These are phyloP conservation scores for Petrophora chlorosata DNA, from an alignment of 2,888 invertebrate species.

Conservation along the genomic window DNA sequence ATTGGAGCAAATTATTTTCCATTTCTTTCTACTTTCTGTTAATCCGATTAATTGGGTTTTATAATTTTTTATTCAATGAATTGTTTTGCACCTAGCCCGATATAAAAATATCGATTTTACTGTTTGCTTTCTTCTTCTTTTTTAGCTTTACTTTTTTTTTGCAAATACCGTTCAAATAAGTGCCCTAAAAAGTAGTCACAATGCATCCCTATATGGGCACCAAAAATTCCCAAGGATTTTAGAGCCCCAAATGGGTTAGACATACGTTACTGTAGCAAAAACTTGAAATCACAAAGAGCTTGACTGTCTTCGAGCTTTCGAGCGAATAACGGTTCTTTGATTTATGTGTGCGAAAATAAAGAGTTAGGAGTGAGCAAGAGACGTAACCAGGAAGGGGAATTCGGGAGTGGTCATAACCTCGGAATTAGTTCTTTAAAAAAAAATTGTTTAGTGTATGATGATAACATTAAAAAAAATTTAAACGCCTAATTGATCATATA, in stretches of 20 bases:
- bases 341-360: constrained; percentile 57
- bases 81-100: neutral
- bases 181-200: constrained; percentile 9
- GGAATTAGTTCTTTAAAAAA: no score
- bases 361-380: constrained; percentile 36
- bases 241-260: constrained; percentile 36
- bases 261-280: constrained; percentile 55
- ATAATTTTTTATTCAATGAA: constrained; percentile 2
- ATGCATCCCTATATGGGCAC: constrained; percentile 22
- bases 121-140: neutral
- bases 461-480: no score
- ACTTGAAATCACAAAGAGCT: constrained; percentile 56
- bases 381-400: no score
- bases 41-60: constrained; percentile 13
- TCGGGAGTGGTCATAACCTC: no score
- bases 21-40: constrained; percentile 13
- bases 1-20: constrained; percentile 15
- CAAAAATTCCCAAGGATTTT: constrained; percentile 22
- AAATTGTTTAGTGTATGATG: no score
- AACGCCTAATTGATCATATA: no score
- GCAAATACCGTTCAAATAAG: constrained; percentile 19
- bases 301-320: constrained; percentile 51
- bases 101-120: neutral
- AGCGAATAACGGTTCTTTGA: constrained; percentile 59
- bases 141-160: neutral